phyloP scores from a whole-genome alignment of 2,797 vertebrate species.

The Spondyliosoma cantharus region DNA sequence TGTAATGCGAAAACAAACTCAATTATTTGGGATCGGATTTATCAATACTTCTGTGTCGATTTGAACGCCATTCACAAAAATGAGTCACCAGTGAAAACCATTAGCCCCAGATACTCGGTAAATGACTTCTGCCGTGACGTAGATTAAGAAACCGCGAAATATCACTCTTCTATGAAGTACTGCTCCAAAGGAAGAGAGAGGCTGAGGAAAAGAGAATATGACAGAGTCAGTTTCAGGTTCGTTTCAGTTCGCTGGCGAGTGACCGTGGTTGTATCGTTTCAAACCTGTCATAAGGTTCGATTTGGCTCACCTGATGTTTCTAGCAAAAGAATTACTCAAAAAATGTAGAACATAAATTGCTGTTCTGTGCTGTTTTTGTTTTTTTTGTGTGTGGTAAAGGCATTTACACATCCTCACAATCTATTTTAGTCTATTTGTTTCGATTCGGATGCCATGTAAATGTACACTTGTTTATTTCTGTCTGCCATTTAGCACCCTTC shows the following conservation, averaged over 20 bases:
- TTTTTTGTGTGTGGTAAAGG: too few relatives aligned
- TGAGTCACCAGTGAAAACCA: neutral
- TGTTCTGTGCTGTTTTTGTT: too few relatives aligned
- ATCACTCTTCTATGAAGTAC: neutral
- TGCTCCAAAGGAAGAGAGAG: neutral
- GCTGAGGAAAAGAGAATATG: neutral
- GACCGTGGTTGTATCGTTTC: neutral
- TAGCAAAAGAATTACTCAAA: too few relatives aligned
- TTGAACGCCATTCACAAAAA: neutral
- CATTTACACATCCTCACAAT: too few relatives aligned
- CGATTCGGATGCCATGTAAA: neutral
- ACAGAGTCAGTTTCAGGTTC: neutral
- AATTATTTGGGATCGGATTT: too few relatives aligned
- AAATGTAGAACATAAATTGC: too few relatives aligned
- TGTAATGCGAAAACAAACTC: too few relatives aligned
- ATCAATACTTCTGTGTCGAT: too few relatives aligned
- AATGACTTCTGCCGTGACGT: neutral
- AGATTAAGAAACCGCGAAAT: neutral
- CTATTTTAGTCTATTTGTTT: neutral
- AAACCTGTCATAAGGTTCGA: too few relatives aligned
- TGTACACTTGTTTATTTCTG: neutral
- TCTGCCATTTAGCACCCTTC: neutral
- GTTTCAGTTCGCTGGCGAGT: neutral
- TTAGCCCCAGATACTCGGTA: neutral
- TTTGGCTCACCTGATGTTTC: too few relatives aligned